Base-by-base conservation (phyloP, 2,888 invertebrate species). In the Parnassius glacialis region DNA sequence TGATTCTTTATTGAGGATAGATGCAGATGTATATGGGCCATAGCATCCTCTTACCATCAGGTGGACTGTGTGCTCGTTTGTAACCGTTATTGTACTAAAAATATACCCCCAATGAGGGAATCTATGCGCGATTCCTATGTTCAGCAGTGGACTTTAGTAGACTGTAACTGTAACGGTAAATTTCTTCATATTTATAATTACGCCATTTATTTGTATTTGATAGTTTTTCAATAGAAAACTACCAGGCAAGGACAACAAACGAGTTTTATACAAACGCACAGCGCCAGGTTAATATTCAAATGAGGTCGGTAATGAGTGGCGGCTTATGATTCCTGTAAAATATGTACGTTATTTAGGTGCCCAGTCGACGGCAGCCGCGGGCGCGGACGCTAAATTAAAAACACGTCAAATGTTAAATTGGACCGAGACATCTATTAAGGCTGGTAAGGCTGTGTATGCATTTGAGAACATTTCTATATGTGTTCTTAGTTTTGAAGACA, bases 381-480 rank as follows among this genome's bases (percentile, higher is more conserved):
- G 90, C 90, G 80, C 78, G 75, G 80, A 79, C 82, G 89, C 85
- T 91, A 91, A 91, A 91, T 91, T 91, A 90, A 91, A 91, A 91
- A 90, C 87, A 90, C 89, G 91, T 90, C 91, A 90, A 88, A 90
- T 85, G 84, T 83, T 90, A 91, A 91, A 91, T 90, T 90, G 91
- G 90, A 83, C 83, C 90, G 90, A 89, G 91, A 91, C 91, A 90
- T 91, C 91, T 91, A 91, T 91, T 91, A 91, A 91, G 88, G 82
- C 74, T 75, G 67, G 72, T 80, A 74, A 79, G 68, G 89, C 68
- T 61, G 68, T 52, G 75, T 67, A 62, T 74, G 85, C 67, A 78
- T 42, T 74, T 47, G 47, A 53, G 78, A 48, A 2, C 9, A 48
- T 48, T 48, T 48, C 10, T 7, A 34, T 7, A 34, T 34, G 34